phyloP scores from a whole-genome alignment of 2,113 vertebrate species.

The Oreochromis niloticus region DNA sequence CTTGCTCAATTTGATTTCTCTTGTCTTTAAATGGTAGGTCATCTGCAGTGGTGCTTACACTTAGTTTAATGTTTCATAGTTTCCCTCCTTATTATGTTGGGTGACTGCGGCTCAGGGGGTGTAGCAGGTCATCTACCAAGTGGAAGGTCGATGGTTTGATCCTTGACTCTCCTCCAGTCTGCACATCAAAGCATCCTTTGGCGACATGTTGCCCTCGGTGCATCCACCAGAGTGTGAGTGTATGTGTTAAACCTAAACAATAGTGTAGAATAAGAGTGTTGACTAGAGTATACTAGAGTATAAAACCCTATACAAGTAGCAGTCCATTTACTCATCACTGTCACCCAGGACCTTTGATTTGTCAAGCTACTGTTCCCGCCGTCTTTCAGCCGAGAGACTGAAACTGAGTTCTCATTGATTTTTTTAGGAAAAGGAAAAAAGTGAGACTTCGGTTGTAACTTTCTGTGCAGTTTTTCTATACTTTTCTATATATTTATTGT shows the following conservation, averaged over 20 bases:
- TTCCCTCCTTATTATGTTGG: not conserved
- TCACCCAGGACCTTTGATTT: not conserved
- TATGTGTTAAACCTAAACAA: not conserved
- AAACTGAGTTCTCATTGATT: not conserved
- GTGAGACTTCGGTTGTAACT: not conserved
- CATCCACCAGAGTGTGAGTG: not conserved
- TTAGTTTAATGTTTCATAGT: not conserved
- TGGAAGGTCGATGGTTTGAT: not conserved
- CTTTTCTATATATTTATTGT: not conserved
- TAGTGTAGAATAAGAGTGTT: not conserved
- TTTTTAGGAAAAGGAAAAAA: not conserved
- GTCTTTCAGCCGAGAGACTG: not conserved
- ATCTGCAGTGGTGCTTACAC: not conserved
- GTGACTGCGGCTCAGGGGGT: not conserved
- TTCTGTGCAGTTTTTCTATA: not conserved
- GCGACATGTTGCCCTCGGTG: not conserved
- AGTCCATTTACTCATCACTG: not conserved
- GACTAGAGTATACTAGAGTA: not conserved
- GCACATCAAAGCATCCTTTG: not conserved
- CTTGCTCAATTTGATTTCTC: not conserved
- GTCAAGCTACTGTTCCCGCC: rapidly evolving
- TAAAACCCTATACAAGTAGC: not conserved
- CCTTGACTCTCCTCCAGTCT: not conserved
- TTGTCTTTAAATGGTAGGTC: not conserved
- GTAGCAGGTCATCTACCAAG: not conserved